These are phyloP conservation scores for Dipodomys merriami DNA, from an alignment of 2,113 vertebrate species.

Conservation along the genomic window DNA sequence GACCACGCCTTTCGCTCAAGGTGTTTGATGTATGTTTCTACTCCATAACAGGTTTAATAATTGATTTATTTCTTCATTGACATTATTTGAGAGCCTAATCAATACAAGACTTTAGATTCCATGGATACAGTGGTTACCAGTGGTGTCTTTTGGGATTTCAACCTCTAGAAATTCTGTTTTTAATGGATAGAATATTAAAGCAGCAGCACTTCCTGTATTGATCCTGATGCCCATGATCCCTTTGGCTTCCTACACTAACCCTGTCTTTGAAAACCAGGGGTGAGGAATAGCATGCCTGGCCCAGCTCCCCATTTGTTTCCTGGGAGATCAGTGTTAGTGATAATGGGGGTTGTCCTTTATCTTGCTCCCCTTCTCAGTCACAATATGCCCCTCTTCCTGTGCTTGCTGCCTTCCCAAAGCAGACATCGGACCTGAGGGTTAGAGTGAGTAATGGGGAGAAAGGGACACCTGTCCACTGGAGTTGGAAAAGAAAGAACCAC, in stretches of 20 bases:
- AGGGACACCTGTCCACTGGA: neutral
- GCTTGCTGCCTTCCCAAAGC: neutral
- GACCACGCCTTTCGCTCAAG: neutral
- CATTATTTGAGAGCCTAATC: conserved; percentile 5
- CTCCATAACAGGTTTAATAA: neutral
- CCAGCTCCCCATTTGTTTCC: neutral
- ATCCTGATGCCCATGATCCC: conserved; percentile 83
- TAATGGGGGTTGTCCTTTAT: neutral
- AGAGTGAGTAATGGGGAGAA: neutral
- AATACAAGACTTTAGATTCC: neutral
- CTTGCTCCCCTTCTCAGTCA: neutral
- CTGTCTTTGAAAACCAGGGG: conserved; percentile 83
- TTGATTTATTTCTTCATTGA: neutral
- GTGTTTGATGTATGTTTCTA: too few species aligned
- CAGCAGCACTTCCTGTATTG: conserved; percentile 46
- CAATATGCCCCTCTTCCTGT: neutral
- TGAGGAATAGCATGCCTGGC: neutral
- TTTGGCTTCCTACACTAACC: conserved; percentile 82
- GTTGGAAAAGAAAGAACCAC: neutral
- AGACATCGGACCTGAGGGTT: neutral
- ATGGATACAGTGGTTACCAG: neutral
- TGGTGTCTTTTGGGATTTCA: neutral
- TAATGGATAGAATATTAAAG: conserved; percentile 8
- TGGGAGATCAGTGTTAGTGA: neutral
- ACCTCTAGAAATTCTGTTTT: neutral